These are phyloP conservation scores for Acrossocheilus fasciatus DNA, from an alignment of 2,797 vertebrate genomes.

Conservation along the genomic window DNA sequence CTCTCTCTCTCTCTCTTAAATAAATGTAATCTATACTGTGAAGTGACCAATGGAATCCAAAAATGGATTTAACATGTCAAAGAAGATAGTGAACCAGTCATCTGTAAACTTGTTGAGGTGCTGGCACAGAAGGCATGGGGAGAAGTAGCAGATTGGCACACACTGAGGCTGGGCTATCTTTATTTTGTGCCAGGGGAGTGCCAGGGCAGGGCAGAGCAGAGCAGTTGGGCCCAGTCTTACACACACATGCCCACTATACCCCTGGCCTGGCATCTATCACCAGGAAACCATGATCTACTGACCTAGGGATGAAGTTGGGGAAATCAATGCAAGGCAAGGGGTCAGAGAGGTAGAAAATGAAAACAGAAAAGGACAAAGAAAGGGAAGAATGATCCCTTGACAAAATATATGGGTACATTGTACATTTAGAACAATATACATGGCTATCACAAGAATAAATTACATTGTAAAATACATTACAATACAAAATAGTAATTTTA, in stretches of 20 bases:
- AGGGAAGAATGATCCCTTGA: not conserved
- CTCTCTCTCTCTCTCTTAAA: not conserved
- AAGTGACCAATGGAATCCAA: constrained; percentile 25
- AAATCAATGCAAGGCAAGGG: constrained; percentile 6
- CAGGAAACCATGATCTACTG: constrained; percentile 47
- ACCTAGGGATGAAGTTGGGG: constrained; percentile 16
- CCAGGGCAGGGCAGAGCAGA: constrained; percentile 47
- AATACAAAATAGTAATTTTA: not conserved
- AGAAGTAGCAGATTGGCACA: constrained; percentile 62
- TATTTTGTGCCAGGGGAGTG: constrained; percentile 56
- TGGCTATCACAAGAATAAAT: not conserved
- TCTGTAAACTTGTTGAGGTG: constrained; percentile 33
- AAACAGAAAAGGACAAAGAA: not conserved
- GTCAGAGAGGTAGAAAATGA: constrained; percentile 1
- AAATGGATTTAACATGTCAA: constrained; percentile 25
- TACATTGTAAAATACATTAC: not conserved
- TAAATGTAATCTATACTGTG: not conserved
- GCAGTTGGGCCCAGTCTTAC: constrained; percentile 45
- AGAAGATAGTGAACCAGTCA: constrained; percentile 36
- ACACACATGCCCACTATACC: constrained; percentile 49
- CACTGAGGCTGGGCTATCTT: constrained; percentile 57
- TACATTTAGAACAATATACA: not conserved
- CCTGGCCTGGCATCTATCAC: constrained; percentile 46
- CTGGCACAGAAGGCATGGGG: constrained; percentile 47
- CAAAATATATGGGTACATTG: not conserved